Conservation (phyloP, 92 coral and sea anemone species). For the Parazoanthus darwini region DNA sequence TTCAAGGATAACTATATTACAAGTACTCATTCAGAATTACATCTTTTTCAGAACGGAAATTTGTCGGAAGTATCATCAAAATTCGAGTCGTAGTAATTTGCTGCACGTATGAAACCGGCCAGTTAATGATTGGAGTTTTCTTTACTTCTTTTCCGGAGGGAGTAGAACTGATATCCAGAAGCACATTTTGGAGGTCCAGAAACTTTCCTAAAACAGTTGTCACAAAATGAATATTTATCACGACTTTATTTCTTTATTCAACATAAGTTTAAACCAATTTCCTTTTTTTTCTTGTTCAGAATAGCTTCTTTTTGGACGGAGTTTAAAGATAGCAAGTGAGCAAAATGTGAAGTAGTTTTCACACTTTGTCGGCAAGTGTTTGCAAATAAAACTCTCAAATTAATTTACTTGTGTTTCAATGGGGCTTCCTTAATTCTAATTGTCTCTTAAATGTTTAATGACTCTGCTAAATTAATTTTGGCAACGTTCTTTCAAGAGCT, state of each 20-base stretch:
- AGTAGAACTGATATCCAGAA: not conserved
- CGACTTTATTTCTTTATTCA: not conserved
- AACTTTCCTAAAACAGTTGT: not conserved
- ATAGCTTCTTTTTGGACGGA: not conserved
- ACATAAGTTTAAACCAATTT: not conserved
- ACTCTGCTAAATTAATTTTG: constrained; percentile 39
- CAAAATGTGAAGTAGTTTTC: not conserved
- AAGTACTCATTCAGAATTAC: not conserved
- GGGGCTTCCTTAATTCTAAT: constrained; percentile 42
- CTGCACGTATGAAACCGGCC: not conserved
- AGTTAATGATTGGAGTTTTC: not conserved
- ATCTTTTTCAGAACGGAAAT: constrained; percentile 12
- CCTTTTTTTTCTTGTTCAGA: not conserved
- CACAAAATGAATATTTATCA: not conserved
- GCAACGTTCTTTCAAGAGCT: constrained; percentile 35
- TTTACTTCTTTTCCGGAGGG: not conserved
- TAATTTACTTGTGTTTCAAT: constrained; percentile 42
- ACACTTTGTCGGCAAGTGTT: constrained; percentile 41
- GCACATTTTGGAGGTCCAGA: not conserved
- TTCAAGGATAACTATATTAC: not conserved
- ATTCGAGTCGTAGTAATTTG: not conserved
- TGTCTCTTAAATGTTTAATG: constrained; percentile 48
- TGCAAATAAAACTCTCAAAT: constrained; percentile 43
- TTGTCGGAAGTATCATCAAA: constrained; percentile 16
- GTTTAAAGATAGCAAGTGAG: constrained; percentile 6